phyloP scores from a whole-genome alignment of 1,140 invertebrate species.

The Whitmania pigra region DNA sequence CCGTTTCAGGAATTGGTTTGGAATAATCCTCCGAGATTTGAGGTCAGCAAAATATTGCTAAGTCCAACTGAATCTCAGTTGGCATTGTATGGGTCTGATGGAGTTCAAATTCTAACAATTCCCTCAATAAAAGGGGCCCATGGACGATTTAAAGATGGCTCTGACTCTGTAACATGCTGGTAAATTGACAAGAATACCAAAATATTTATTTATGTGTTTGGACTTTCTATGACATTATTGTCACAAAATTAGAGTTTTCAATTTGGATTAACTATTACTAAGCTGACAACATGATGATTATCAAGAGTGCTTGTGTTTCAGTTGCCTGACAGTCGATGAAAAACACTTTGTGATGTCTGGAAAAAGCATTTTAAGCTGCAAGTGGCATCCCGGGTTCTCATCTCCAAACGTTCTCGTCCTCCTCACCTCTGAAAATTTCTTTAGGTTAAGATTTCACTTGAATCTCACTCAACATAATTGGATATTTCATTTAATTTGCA shows the following conservation, averaged over 20 bases:
- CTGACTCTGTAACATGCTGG: not conserved
- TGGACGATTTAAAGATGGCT: not conserved
- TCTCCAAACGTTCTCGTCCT: not conserved
- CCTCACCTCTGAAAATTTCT: not conserved
- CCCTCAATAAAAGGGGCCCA: not conserved
- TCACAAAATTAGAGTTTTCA: no score
- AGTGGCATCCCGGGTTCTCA: not conserved
- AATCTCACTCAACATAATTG: not conserved
- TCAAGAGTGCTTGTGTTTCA: no score
- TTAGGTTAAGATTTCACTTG: not conserved
- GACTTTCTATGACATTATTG: no score
- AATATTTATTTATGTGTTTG: not conserved
- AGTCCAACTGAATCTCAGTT: not conserved
- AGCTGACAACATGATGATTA: no score
- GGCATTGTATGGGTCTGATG: constrained; percentile 1
- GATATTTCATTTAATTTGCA: not conserved
- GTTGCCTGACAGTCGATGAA: constrained; percentile 1
- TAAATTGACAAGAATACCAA: not conserved
- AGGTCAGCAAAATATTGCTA: not conserved
- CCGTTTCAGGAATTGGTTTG: not conserved
- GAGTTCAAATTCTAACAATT: not conserved
- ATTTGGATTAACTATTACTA: no score
- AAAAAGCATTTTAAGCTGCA: not conserved
- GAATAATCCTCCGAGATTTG: not conserved
- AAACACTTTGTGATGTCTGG: not conserved